Evolutionary conservation across 2,113 vertebrate genomes (phyloP).

Genomic region (Motacilla alba): DNA sequence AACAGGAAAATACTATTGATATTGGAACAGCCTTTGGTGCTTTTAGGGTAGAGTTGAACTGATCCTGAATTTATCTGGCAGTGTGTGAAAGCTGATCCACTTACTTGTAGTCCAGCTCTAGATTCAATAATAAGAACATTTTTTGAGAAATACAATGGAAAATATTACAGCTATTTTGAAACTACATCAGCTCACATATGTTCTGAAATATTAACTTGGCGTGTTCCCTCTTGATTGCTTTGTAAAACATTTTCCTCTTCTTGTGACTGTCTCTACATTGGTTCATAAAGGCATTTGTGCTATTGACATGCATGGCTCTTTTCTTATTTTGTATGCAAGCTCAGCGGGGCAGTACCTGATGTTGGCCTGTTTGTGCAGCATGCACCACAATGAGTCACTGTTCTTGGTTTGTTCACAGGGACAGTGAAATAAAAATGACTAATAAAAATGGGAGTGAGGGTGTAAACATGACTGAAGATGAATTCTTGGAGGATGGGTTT

Average conservation of each 20-base stretch:
- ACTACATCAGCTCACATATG: constrained; percentile 28
- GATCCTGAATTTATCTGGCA: constrained; percentile 14
- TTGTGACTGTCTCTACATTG: not conserved
- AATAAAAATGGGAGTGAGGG: not conserved
- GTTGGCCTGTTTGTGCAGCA: not conserved
- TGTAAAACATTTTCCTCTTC: not conserved
- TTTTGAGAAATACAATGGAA: constrained; percentile 50
- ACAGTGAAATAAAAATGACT: not conserved
- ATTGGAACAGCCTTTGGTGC: constrained; percentile 34
- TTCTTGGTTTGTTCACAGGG: not conserved
- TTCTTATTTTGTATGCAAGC: not conserved
- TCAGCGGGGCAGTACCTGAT: not conserved
- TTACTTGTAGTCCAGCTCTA: constrained; percentile 25
- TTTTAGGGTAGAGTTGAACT: constrained; percentile 9
- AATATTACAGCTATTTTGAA: constrained; percentile 43
- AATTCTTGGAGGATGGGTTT: not conserved
- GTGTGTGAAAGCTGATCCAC: not conserved
- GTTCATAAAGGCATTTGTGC: not conserved
- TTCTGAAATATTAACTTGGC: constrained; percentile 46
- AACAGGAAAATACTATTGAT: constrained; percentile 49
- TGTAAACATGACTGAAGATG: not conserved
- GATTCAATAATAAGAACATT: not conserved
- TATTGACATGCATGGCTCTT: not conserved
- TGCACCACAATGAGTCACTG: not conserved
- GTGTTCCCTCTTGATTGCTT: not conserved